Evolutionary conservation across 2,113 vertebrate genomes (phyloP), one percentile per base, ranked within the genome.

Genomic region (Pituophis catenifer): DNA sequence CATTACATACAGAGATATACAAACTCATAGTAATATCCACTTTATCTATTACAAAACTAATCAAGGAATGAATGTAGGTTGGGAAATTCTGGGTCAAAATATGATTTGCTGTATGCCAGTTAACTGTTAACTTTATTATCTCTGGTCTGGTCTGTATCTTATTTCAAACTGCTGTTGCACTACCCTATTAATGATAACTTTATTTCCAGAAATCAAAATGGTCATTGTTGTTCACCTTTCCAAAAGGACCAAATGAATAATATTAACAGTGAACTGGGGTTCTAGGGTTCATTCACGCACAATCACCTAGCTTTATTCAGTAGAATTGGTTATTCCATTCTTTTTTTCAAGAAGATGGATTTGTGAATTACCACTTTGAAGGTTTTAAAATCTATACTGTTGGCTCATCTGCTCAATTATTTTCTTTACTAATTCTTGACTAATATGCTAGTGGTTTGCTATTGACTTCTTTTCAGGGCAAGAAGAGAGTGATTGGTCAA

Each of bases 341-440:
- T 75, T 75, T 15, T 15, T 33, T 38, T 75, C 70, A 75, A 38
- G 15, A 17, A 75, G 12, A 75, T 33, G n/a, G 70, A 75, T 7
- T 2, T 33, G 19, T 75, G 70, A 75, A 75, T 75, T 75, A 33
- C n/a, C n/a, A 15, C n/a, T 33, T 17, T 75, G 70, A 17, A 38
- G 65, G 70, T 38, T 75, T 38, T 38, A 38, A 81, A 38, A 81
- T 38, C 33, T 81, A 81, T 81, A 8, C 33, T 81, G 33, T 38
- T 81, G 70, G 26, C 21, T 55, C 24, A 87, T n/a, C 89, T 93
- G 81, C 93, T 92, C 24, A 23, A 88, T 93, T 48, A 94, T 55
- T 57, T 10, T 54, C 87, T 95, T 93, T 89, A 54, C 21, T 93
- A 86, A 93, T 50, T 54, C 81, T 95, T 93, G 90, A 54, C 38